Evolutionary conservation across 2,797 vertebrate species (phyloP), one percentile per base, ranked within the genome.

Genomic region (Peromyscus attwateri): DNA sequence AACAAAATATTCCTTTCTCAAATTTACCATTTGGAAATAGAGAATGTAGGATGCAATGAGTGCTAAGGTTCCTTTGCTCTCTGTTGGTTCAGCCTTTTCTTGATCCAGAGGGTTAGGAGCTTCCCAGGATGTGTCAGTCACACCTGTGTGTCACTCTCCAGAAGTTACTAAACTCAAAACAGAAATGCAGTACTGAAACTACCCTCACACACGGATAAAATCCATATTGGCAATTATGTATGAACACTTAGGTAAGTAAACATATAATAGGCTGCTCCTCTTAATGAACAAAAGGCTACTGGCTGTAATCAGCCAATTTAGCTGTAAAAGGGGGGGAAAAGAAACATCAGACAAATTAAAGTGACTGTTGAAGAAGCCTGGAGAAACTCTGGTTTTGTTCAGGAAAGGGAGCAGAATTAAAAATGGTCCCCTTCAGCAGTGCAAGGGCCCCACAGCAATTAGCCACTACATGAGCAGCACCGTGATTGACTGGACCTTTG

Each of bases 401-500:
- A 96, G 97, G 62, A 68, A 97, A 93, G 17, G 95, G 5, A 92
- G 4, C 62, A 13, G 76, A 96, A 98, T 98, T 94, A 90, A 91
- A 97, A 76, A 68, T 27, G 73, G 46, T 55, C 75, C 96, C 95
- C 94, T n/a, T 70, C 46, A n/a, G 12, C 46, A n/a, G 12, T 52
- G 2, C 64, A 70, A 84, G 46, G 46, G 49, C 81, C 96, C 93
- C 94, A 81, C 79, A 97, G 97, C 97, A 98, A 98, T 98, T 98
- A 96, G 64, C 70, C 93, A 97, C 87, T 97, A 94, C 97, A 76
- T 98, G 97, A 97, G 77, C 95, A 96, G 93, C 95, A 73, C 89
- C 89, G 13, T 95, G 97, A 98, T 52, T 97, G 98, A 98, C 96
- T 97, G 95, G 98, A 97, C 97, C 97, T 97, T 98, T 81, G 5